A percentile compares a stretch with the other conserved stretches of the same genome.
These are phyloP conservation scores for Pseudochirops cupreus DNA, from an alignment of 2,797 vertebrate genomes.

Conservation along the genomic window DNA sequence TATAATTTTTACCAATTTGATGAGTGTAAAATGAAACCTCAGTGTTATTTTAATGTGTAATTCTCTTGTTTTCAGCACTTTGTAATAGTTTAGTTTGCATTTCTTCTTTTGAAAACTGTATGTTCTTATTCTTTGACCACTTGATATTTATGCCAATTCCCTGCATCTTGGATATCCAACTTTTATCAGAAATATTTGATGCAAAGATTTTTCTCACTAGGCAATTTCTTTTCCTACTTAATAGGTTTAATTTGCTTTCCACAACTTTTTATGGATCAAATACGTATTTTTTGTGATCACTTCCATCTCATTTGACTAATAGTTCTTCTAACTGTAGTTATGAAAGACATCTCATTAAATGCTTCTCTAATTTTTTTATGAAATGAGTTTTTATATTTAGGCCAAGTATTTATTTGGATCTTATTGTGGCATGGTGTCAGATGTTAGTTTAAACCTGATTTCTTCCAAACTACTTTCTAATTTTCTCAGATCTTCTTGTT, in stretches of 20 bases:
- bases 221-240: neutral
- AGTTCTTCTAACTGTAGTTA: neutral
- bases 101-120: neutral
- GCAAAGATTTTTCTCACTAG: neutral
- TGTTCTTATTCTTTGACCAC: neutral
- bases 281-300: neutral
- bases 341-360: neutral
- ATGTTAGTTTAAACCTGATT: neutral
- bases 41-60: neutral
- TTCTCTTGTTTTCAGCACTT: neutral
- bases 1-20: neutral
- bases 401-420: neutral
- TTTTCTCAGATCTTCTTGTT: neutral
- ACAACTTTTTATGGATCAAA: neutral
- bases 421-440: neutral
- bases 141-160: neutral
- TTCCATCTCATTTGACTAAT: neutral
- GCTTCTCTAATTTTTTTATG: neutral
- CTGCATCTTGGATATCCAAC: neutral
- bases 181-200: neutral
- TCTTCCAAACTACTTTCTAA: neutral
- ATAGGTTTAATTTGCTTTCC: neutral
- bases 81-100: neutral
- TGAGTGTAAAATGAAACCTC: neutral
- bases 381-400: neutral